These are phyloP conservation scores for Oreochromis niloticus DNA, from an alignment of 2,113 vertebrate genomes.

Conservation along the genomic window DNA sequence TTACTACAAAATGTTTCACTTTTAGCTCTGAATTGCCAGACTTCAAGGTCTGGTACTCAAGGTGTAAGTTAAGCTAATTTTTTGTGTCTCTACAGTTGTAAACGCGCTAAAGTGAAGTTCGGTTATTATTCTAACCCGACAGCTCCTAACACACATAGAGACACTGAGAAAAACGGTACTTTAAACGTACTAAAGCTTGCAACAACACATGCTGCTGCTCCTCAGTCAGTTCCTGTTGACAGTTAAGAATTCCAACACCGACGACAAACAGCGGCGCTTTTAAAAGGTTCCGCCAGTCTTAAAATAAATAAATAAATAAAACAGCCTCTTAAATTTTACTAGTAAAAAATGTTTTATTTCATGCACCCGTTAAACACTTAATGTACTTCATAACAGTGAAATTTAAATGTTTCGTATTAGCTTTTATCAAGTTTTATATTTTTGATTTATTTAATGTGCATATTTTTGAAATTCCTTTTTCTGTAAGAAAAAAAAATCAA, in stretches of 20 bases:
- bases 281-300: conserved; percentile 30
- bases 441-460: rapidly evolving
- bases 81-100: background rate
- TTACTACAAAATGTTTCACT: background rate
- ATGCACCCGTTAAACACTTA: background rate
- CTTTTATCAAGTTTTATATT: background rate
- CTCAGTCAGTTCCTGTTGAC: background rate
- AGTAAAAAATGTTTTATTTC: background rate
- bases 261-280: background rate
- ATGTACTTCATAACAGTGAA: background rate
- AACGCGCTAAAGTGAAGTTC: background rate
- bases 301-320: background rate
- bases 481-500: background rate
- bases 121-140: background rate
- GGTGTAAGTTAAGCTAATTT: too few species aligned
- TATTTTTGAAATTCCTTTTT: background rate
- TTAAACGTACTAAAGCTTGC: background rate
- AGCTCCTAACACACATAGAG: background rate
- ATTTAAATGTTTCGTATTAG: background rate
- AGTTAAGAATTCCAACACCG: background rate
- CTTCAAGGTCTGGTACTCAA: background rate
- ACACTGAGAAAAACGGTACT: background rate
- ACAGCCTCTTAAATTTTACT: background rate
- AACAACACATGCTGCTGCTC: rapidly evolving
- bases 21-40: background rate